Base-by-base conservation (phyloP, 2,888 invertebrate genomes). In the Ptychoptera contaminata region DNA sequence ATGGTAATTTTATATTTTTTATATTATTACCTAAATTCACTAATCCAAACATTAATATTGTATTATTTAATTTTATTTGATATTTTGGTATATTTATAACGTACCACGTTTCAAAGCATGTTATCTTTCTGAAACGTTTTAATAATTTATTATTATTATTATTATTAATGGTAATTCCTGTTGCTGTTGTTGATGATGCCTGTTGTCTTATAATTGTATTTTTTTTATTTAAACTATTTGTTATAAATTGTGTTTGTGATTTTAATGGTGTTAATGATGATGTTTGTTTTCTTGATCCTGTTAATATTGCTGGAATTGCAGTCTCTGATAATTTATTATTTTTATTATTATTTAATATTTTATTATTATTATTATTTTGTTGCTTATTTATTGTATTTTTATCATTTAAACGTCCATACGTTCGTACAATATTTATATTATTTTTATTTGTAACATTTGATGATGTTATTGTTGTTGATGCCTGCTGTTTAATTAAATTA, bases 91-190 rank as follows among this genome's bases (percentile, higher is more conserved):
- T 52, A 45, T 60, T 59, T 14, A 66, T 63, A 14, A 66, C 64
- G 46, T 64, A 62, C 66, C 66, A 66, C 11, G 62, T 65, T 47
- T 66, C 66, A 43, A 62, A 66, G 51, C 63, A 63, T n/a, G 65
- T 66, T 5, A 65, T 61, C 52, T 65, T 65, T 46, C 63, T 63
- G 2, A 65, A 58, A 2, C 64, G 51, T 42, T 61, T 59, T 14
- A 23, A 5, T 23, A 23, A 23, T 23, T 23, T 23, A 23, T 23
- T 23, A 23, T 23, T 23, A 23, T 23, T 23, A 23, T 23, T 23
- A 11, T 32, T 30, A 30, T 30, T 30, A 9, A 9, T 30, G 30
- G 32, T n/a, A 7, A 11, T 32, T 4, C 9, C 9, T 32, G 4
- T 32, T 11, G 2, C 32, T 32, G 23, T 23, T 23, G 7, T 23